phyloP scores from a whole-genome alignment of 2,797 vertebrate genomes.

The Argyrosomus regius region DNA sequence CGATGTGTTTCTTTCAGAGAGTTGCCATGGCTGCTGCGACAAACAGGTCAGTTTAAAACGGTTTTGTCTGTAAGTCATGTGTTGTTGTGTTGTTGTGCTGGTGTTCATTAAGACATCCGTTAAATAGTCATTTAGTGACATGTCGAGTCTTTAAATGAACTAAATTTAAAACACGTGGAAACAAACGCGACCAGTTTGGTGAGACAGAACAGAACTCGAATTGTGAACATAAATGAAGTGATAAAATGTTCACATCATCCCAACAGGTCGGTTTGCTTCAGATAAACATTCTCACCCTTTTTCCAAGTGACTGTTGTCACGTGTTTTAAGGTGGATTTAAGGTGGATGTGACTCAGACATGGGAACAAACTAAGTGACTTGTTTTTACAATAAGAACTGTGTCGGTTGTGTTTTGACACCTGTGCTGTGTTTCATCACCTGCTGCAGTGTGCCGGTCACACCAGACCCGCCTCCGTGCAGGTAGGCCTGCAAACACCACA shows the following conservation, averaged over 20 bases:
- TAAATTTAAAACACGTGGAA: not conserved
- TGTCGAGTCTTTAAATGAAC: not conserved
- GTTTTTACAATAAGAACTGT: not conserved
- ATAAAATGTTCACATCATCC: too few species aligned
- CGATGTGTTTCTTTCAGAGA: slow-evolving; percentile 71
- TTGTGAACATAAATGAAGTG: too few species aligned
- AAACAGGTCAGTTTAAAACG: slow-evolving; percentile 72
- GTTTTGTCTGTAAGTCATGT: not conserved
- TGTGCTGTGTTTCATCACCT: slow-evolving; percentile 70
- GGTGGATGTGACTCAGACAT: not conserved
- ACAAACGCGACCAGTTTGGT: too few species aligned
- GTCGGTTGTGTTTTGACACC: slow-evolving; percentile 50
- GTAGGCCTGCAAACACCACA: slow-evolving; percentile 73
- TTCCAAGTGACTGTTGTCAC: not conserved
- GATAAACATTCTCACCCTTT: not conserved
- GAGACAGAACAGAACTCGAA: too few species aligned
- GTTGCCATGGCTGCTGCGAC: slow-evolving; percentile 42
- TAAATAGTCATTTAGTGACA: not conserved
- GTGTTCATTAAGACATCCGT: not conserved
- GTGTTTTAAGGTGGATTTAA: not conserved
- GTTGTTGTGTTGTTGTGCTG: not conserved
- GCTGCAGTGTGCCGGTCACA: slow-evolving; percentile 79
- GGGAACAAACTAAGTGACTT: not conserved
- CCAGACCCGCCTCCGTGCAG: slow-evolving; percentile 84
- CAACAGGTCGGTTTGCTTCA: not conserved